Base-by-base conservation (phyloP, 2,888 invertebrate species). In the Alloscopus bannaensis region DNA sequence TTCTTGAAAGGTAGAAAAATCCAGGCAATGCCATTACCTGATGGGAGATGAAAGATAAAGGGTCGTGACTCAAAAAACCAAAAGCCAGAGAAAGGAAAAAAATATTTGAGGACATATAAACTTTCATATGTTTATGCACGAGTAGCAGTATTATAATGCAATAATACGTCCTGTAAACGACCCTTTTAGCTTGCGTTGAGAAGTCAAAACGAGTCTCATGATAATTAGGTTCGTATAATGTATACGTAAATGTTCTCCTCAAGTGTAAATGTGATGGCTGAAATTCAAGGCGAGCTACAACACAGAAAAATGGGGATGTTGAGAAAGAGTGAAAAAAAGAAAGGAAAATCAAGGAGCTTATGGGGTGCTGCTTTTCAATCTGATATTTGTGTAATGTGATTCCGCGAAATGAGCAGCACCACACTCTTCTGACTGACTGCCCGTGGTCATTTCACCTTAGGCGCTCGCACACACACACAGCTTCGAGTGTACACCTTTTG, bases 361-460 rank as follows among this genome's bases (percentile, higher is more conserved):
- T 24, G 69, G 69, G 69, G 69, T 69, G 71, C 50, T 36, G 31
- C 59, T 70, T 31, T 60, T 60, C 20, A 60, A 42, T 64, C 42
- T 64, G 62, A 64, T 64, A 60, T n/a, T n/a, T 29, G 31, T 42
- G 64, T 50, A 59, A 64, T 72, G 40, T 55, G 64, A 72, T 72
- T 72, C 72, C 55, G 55, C 55, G 72, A 72, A 72, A 64, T 72
- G 64, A 72, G 72, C 72, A 64, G n/a, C n/a, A n/a, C n/a, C n/a
- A n/a, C n/a, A n/a, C n/a, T n/a, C n/a, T n/a, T n/a, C n/a, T n/a
- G n/a, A n/a, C n/a, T n/a, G n/a, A n/a, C 31, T 64, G 55, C 64
- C 42, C 31, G 36, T 50, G 62, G 70, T 47, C 22, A 60, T 70
- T 70, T 70, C 70, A 60, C 70, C 60, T 47, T 29, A 69, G 60